These are phyloP conservation scores for Anguilla japonica DNA, from an alignment of 2,113 vertebrate genomes.

Conservation along the genomic window DNA sequence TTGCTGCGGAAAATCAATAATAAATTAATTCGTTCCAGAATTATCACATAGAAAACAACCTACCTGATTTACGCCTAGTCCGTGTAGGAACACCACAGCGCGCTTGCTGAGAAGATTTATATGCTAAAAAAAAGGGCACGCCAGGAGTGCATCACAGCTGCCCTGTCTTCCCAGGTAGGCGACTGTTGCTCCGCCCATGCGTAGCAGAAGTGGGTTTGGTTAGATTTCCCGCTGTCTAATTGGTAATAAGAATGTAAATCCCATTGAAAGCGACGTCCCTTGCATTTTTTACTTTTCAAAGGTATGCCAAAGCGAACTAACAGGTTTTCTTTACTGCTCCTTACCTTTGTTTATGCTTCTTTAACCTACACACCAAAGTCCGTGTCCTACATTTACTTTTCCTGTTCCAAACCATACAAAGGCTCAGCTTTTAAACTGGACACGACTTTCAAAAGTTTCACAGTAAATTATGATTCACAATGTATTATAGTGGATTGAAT, in stretches of 20 bases:
- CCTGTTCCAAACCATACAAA: background rate
- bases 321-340: constrained; percentile 19
- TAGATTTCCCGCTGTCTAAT: background rate
- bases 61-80: constrained; percentile 8
- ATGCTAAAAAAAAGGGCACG: background rate
- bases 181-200: background rate
- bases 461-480: no score
- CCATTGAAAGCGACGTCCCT: background rate
- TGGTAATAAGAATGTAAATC: background rate
- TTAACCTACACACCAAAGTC: background rate
- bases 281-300: background rate
- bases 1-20: background rate
- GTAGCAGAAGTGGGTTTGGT: background rate
- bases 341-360: background rate
- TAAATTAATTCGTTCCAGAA: background rate
- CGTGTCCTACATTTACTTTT: background rate
- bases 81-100: background rate
- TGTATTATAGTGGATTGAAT: no score
- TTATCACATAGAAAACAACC: background rate
- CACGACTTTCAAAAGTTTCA: no score
- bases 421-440: no score
- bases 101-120: background rate
- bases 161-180: background rate
- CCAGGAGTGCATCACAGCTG: background rate
- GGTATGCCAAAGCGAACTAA: background rate